Base-by-base conservation (phyloP, 2,113 vertebrate species). In the Aramus guarauna region DNA sequence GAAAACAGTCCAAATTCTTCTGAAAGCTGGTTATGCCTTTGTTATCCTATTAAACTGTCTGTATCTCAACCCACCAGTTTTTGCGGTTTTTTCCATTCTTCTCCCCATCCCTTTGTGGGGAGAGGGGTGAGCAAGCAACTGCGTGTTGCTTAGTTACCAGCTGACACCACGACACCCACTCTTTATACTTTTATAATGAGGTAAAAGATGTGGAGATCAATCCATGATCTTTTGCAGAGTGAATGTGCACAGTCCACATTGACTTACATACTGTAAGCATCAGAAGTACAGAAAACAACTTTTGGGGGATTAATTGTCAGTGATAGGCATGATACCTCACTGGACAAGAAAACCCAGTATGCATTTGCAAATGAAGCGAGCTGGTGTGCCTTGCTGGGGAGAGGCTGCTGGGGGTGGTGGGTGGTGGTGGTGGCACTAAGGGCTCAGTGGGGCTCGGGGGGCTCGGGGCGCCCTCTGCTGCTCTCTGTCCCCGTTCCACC, bases 141-240 rank as follows among this genome's bases (percentile, higher is more conserved):
- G 27, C 52, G 15, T 53, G 26, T 26, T 53, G 14, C 52, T 53
- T 27, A 53, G 26, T 53, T 53, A 53, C 52, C 26, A 29, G 26
- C 52, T 53, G 52, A 26, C 14, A 53, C 52, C 52, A 53, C 27
- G 27, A 53, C 52, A 53, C 52, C 52, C 52, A 53, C 52, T 72
- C 12, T 29, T 53, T 19, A 29, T n/a, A 11, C 5, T 39, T 74
- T 59, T 67, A 12, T 22, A 53, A 20, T 23, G 16, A n/a, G 21
- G 12, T 5, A n/a, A 56, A 85, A 53, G 17, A 6, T 16, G 21
- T 22, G 13, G 30, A 87, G 21, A 50, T 26, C 29, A 32, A 26
- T 19, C 34, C 0, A 0, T 18, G 20, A n/a, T 39, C 36, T 94
- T 79, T 59, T 1, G 0, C 11, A 3, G 12, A 2, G 0, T 37